A percentile compares a stretch with the other conserved stretches of the same genome.
These are phyloP conservation scores for Sapayoa aenigma DNA, from an alignment of 2,113 vertebrate species.

Conservation along the genomic window DNA sequence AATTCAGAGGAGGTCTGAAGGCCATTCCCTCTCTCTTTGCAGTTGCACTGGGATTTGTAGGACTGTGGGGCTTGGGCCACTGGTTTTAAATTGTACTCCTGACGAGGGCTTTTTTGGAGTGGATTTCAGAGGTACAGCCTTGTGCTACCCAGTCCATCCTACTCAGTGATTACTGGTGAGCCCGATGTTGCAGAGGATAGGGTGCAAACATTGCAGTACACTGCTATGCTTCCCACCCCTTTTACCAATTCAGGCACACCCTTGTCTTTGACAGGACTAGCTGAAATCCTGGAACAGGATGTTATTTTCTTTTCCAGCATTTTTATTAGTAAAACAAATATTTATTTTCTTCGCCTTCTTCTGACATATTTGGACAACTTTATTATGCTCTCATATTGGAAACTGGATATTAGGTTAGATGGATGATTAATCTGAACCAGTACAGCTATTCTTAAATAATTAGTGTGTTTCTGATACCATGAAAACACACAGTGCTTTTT, in stretches of 20 bases:
- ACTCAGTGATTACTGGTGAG: not conserved
- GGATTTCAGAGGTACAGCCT: not conserved
- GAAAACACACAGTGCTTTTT: not conserved
- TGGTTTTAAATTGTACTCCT: not conserved
- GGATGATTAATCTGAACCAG: not conserved
- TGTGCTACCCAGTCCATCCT: not conserved
- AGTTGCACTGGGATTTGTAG: not conserved
- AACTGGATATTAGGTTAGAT: not conserved
- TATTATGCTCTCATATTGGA: not conserved
- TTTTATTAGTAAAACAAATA: not conserved
- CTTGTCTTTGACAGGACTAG: not conserved
- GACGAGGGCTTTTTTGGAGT: not conserved
- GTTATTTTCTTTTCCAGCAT: not conserved
- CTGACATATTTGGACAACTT: not conserved
- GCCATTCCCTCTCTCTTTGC: not conserved
- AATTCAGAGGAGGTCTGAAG: not conserved
- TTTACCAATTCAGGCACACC: not conserved
- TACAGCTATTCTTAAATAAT: not conserved
- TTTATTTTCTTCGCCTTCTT: not conserved
- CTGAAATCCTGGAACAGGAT: not conserved
- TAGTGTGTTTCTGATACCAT: not conserved
- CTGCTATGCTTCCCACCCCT: not conserved
- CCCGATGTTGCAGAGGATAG: not conserved
- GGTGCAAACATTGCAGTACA: not conserved
- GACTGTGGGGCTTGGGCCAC: not conserved